These are phyloP conservation scores for Kradibia gibbosae DNA, from an alignment of 1,140 invertebrate genomes.

Conservation along the genomic window DNA sequence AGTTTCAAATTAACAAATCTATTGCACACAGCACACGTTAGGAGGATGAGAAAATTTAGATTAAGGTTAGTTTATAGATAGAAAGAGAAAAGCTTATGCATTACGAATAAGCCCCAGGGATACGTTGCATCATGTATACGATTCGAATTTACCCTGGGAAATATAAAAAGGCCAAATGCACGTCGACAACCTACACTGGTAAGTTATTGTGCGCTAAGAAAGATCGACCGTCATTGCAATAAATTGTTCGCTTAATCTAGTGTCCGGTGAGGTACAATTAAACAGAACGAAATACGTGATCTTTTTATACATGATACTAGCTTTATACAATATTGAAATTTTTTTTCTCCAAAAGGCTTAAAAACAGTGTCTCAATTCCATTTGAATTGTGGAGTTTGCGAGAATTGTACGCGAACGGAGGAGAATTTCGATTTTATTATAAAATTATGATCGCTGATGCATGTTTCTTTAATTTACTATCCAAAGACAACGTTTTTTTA, in stretches of 20 bases:
- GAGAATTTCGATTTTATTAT: too few relatives aligned
- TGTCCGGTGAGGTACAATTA: neutral
- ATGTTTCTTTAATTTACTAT: too few relatives aligned
- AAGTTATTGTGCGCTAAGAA: neutral
- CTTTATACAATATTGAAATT: too few relatives aligned
- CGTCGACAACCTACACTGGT: neutral
- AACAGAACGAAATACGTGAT: too few relatives aligned
- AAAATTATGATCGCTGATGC: too few relatives aligned
- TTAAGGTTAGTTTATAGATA: slow-evolving; percentile 12
- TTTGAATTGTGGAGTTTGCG: too few relatives aligned
- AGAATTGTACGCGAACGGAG: too few relatives aligned
- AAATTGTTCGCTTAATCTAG: neutral
- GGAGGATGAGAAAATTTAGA: slow-evolving; percentile 4
- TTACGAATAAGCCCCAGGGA: neutral
- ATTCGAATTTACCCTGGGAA: slow-evolving; percentile 1
- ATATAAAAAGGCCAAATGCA: neutral
- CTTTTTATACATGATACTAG: too few relatives aligned
- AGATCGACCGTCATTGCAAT: neutral
- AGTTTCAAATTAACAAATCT: too few relatives aligned
- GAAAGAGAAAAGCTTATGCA: neutral
- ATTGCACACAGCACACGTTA: neutral
- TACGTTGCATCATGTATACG: neutral
- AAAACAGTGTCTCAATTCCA: too few relatives aligned
- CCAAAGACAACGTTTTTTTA: neutral
- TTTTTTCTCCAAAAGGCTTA: too few relatives aligned